These are phyloP conservation scores for Pangasianodon gigas DNA, from an alignment of 2,113 vertebrate species.

Conservation along the genomic window DNA sequence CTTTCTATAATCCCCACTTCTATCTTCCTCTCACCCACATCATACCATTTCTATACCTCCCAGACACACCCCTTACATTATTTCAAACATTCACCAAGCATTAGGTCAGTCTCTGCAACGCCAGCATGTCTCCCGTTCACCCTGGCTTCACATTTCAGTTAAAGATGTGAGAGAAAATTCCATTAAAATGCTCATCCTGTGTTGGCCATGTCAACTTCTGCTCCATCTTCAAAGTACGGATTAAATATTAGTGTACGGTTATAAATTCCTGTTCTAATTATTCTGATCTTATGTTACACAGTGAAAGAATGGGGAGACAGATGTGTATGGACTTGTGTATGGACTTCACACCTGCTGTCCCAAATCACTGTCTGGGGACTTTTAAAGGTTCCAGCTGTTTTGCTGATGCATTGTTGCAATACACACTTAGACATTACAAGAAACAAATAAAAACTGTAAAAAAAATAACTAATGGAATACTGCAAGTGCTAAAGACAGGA, in stretches of 20 bases:
- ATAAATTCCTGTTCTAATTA: neutral
- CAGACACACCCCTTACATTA: neutral
- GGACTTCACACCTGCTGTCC: slow-evolving; percentile 9
- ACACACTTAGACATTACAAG: neutral
- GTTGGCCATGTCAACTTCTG: neutral
- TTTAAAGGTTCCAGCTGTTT: neutral
- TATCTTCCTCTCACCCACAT: neutral
- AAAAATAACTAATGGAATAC: neutral
- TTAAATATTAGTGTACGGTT: neutral
- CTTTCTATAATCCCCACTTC: neutral
- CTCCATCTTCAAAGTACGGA: neutral
- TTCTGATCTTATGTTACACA: neutral
- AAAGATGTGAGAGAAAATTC: neutral
- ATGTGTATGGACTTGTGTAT: neutral
- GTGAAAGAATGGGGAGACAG: neutral
- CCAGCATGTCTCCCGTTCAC: neutral
- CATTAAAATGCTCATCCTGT: neutral
- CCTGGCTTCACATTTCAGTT: neutral
- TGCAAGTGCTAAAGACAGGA: neutral
- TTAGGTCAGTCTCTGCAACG: neutral
- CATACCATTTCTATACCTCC: neutral
- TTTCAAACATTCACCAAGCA: neutral
- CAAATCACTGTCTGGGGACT: neutral
- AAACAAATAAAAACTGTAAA: neutral
- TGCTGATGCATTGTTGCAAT: neutral